Conservation (phyloP, 1,140 invertebrate genomes). For the Charaxes varanes region DNA sequence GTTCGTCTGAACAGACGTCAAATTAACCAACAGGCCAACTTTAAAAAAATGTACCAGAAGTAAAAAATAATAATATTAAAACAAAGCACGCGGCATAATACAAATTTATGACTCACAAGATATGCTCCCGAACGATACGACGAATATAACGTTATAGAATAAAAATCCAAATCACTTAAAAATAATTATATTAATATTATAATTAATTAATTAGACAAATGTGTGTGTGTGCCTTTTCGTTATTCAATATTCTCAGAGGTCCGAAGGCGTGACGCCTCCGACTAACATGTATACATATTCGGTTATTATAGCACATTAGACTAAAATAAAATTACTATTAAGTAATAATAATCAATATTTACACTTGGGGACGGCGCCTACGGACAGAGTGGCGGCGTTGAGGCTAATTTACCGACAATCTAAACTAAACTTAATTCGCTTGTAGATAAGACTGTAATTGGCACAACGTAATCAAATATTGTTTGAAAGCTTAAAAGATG, state of each 20-base stretch:
- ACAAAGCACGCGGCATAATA: slow-evolving; percentile 28
- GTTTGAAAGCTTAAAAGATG: too few species aligned
- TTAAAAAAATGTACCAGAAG: slow-evolving; percentile 33
- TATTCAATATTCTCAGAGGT: slow-evolving; percentile 2
- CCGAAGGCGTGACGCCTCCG: slow-evolving; percentile 11
- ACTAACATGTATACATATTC: slow-evolving; percentile 38
- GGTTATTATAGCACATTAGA: slow-evolving; percentile 68
- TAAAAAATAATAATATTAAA: slow-evolving; percentile 26
- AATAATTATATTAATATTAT: slow-evolving; percentile 32
- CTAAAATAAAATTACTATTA: slow-evolving; percentile 71
- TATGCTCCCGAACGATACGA: slow-evolving; percentile 23
- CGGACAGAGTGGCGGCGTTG: too few species aligned
- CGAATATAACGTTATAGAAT: slow-evolving; percentile 27
- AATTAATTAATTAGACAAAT: slow-evolving; percentile 39
- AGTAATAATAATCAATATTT: slow-evolving; percentile 71
- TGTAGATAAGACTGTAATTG: too few species aligned
- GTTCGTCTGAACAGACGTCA: too few species aligned
- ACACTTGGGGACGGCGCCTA: too few species aligned
- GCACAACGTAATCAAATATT: too few species aligned
- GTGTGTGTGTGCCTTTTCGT: slow-evolving; percentile 32
- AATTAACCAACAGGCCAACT: slow-evolving; percentile 41
- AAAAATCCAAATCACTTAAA: slow-evolving; percentile 51
- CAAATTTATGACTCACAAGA: slow-evolving; percentile 30
- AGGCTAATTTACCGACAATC: too few species aligned
- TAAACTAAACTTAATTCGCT: too few species aligned